phyloP scores from a whole-genome alignment of 2,113 vertebrate species.

The Ovis canadensis region DNA sequence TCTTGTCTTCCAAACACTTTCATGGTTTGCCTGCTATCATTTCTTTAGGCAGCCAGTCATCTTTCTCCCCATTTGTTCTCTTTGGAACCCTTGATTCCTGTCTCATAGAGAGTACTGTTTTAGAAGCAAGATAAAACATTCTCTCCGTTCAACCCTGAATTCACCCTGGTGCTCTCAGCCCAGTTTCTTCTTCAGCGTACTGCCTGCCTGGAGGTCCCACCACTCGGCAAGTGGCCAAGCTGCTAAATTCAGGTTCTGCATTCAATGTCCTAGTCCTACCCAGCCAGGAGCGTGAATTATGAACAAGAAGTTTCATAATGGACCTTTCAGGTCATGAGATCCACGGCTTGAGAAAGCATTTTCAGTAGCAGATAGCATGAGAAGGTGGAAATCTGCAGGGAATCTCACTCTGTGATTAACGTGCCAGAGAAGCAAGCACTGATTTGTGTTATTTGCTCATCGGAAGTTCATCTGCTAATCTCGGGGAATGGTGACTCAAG shows the following conservation, averaged over 20 bases:
- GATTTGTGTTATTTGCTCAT: not conserved
- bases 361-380: constrained; percentile 15
- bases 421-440: not conserved
- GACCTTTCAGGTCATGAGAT: not conserved
- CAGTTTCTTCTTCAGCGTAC: not conserved
- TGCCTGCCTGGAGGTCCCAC: not conserved
- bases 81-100: not conserved
- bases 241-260: not conserved
- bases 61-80: not conserved
- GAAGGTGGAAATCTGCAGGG: not conserved
- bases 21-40: not conserved
- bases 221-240: not conserved
- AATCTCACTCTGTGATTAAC: not conserved
- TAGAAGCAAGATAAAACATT: not conserved
- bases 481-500: not conserved
- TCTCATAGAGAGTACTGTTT: not conserved
- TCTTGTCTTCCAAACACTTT: not conserved
- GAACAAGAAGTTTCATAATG: not conserved
- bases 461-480: not conserved
- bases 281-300: not conserved
- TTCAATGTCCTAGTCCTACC: not conserved
- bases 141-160: not conserved
- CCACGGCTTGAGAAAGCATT: not conserved
- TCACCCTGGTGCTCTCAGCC: not conserved
- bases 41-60: not conserved